Conservation (phyloP, 2,888 invertebrate genomes). For the Bedellia somnulentella region DNA sequence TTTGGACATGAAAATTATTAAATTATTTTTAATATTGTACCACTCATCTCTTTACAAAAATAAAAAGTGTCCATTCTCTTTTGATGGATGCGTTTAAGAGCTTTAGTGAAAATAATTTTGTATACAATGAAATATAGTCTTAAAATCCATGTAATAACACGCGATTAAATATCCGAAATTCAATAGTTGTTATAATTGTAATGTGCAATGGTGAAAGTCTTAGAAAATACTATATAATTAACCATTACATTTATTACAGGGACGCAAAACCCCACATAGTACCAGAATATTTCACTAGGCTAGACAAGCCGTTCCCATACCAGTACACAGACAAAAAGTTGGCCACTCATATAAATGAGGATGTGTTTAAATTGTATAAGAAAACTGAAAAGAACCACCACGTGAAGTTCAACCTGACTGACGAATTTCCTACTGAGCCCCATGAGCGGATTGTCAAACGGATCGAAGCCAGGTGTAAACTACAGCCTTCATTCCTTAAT, state of each 20-base stretch:
- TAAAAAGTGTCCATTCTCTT: no score
- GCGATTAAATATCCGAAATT: no score
- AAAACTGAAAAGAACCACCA: conserved; percentile 57
- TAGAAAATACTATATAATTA: no score
- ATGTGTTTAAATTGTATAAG: conserved; percentile 13
- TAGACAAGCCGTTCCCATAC: conserved; percentile 62
- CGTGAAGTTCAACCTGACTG: conserved; percentile 62
- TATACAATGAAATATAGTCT: no score
- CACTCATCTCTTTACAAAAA: no score
- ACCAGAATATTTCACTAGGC: conserved; percentile 78
- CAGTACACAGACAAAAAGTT: conserved; percentile 34
- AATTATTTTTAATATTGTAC: no score
- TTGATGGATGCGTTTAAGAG: no score
- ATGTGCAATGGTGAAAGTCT: no score
- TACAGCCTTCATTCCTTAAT: conserved; percentile 33
- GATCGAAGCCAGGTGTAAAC: conserved; percentile 39
- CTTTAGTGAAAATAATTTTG: no score
- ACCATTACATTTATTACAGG: conserved; percentile 23
- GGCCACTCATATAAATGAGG: conserved; percentile 16
- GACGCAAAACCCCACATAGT: conserved; percentile 66
- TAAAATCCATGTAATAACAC: no score
- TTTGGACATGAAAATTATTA: no score
- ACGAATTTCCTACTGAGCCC: conserved; percentile 65
- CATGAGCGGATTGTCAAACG: conserved; percentile 58
- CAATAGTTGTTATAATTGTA: no score